phyloP scores from a whole-genome alignment of 1,140 invertebrate genomes.

The Microplitis demolitor region DNA sequence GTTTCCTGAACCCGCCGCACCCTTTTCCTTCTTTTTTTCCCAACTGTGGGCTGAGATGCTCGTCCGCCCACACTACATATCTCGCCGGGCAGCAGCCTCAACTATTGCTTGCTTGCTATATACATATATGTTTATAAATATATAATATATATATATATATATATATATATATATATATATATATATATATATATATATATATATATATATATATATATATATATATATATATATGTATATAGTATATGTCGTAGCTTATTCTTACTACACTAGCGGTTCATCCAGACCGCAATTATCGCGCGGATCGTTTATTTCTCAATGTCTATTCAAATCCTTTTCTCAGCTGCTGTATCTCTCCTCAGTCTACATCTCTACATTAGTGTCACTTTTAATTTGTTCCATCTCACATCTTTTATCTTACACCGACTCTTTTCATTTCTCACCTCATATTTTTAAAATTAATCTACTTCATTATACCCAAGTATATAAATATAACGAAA shows the following conservation, averaged over 20 bases:
- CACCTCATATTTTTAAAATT: neutral
- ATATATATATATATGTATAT: neutral
- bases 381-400: neutral
- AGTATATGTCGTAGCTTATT: neutral
- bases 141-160: neutral
- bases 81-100: constrained; percentile 33
- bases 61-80: constrained; percentile 43
- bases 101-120: neutral
- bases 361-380: neutral
- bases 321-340: neutral
- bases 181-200: no score
- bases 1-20: constrained; percentile 36
- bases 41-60: constrained; percentile 34
- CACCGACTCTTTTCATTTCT: neutral
- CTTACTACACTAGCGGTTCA: neutral
- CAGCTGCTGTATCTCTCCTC: neutral
- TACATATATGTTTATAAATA: neutral
- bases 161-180: neutral
- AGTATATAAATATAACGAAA: no score
- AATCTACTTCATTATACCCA: no score
- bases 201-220: no score
- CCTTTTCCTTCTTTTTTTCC: constrained; percentile 28
- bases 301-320: constrained; percentile 17
- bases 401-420: neutral
- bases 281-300: constrained; percentile 15